These are phyloP conservation scores for Caenorhabditis uteleia DNA, from an alignment of 2,888 invertebrate genomes.

Conservation along the genomic window DNA sequence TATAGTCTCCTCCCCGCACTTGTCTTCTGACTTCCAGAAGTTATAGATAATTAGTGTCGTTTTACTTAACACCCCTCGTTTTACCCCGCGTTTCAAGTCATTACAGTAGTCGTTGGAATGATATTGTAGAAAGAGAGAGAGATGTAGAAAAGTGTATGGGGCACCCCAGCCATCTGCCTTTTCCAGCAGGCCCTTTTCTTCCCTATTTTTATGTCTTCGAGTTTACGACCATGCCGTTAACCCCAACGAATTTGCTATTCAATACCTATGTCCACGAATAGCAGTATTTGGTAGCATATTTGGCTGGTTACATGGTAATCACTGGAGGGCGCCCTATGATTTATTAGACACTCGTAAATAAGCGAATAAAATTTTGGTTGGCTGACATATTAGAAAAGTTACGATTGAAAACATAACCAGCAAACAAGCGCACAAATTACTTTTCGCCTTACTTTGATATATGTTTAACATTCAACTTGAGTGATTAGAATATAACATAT, in stretches of 20 bases:
- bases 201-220: conserved; percentile 30
- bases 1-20: background rate
- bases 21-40: background rate
- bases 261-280: conserved; percentile 25
- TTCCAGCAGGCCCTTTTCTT: conserved; percentile 11
- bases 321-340: no score
- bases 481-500: background rate
- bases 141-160: conserved; percentile 4
- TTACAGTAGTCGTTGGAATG: conserved; percentile 35
- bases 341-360: no score
- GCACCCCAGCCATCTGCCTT: conserved; percentile 31
- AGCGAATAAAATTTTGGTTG: background rate
- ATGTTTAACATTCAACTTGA: no score
- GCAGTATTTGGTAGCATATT: no score
- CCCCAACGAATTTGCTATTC: conserved; percentile 37
- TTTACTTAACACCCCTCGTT: conserved; percentile 20
- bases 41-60: conserved; percentile 1
- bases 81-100: conserved; percentile 10
- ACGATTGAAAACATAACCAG: background rate
- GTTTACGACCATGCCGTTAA: conserved; percentile 43
- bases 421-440: background rate
- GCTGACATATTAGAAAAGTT: background rate
- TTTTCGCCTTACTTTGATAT: background rate
- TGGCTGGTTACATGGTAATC: no score
- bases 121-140: conserved; percentile 10